Base-by-base conservation (phyloP, 2,888 invertebrate genomes). In the Pogonocherus hispidulus region DNA sequence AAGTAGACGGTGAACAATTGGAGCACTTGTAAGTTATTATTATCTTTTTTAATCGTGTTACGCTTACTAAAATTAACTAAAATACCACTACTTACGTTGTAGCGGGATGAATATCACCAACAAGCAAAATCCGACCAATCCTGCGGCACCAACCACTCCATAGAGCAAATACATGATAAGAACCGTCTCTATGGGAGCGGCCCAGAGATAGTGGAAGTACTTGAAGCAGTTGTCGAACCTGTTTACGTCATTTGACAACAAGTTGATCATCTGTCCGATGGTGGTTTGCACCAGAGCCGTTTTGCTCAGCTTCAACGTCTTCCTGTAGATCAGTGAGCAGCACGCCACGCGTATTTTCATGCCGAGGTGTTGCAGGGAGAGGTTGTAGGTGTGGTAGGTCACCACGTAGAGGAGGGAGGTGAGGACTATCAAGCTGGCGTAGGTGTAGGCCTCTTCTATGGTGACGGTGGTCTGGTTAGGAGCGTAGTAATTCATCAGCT, bases 301-400 rank as follows among this genome's bases (percentile, higher is more conserved):
- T 84, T 93, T 93, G 66, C 94, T 94, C 49, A 96, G 86, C 73
- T 89, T 87, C 63, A 85, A 72, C 11, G 83, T 80, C 77, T 97
- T 97, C 83, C 95, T 90, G 83, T 94, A 96, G 46, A 74, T 72
- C 44, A 74, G 56, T 1, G 74, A 74, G 57, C 74, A 74, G 80
- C 93, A 92, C 0, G 94, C 94, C 0, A 96, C 90, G n/a, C 96
- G 87, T 81, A 94, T 89, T 85, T 93, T 91, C 94, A 95, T 94
- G 57, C 96, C 96, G 4, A 81, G 68, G 79, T 94, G 92, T 56
- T 93, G 88, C 16, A 94, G 90, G n/a, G 91, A 92, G 88, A 96
- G 91, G 91, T 97, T 95, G 82, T 94, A 96, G 0, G 94, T 94
- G 86, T 98, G 84, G 16, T 70, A 74, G 3, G 81, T 69, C 3